A percentile compares a stretch with the other conserved stretches of the same genome.
Evolutionary conservation across 2,113 vertebrate species (phyloP).

Genomic region (Ovis canadensis): DNA sequence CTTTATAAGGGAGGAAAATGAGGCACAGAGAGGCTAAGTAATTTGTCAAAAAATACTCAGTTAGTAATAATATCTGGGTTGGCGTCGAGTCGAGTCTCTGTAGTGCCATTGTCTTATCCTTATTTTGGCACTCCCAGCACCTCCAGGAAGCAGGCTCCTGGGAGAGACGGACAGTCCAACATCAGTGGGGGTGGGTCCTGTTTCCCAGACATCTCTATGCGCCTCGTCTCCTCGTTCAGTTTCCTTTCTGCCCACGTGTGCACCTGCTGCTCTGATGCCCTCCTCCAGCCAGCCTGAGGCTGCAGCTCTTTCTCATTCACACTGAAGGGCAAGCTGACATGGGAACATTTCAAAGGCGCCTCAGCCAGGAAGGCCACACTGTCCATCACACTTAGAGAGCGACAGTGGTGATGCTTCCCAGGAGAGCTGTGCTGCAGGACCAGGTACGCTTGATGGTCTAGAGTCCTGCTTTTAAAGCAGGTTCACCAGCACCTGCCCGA

Average conservation of each 20-base stretch:
- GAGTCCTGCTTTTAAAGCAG: neutral
- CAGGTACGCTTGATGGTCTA: neutral
- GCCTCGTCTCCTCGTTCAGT: fast-evolving
- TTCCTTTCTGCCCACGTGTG: neutral
- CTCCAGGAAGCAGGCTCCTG: neutral
- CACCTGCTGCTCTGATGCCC: fast-evolving
- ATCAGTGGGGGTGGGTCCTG: neutral
- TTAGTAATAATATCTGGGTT: neutral
- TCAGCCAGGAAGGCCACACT: neutral
- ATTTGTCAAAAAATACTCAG: neutral
- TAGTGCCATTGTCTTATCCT: neutral
- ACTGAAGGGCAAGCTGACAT: neutral
- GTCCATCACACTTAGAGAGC: neutral
- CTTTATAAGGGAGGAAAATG: neutral
- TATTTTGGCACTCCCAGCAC: neutral
- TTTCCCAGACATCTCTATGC: neutral
- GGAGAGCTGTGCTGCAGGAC: fast-evolving
- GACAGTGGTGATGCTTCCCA: neutral
- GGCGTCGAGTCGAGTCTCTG: fast-evolving
- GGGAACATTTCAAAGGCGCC: neutral
- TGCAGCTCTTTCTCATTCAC: neutral
- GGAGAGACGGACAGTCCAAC: neutral
- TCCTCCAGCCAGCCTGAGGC: neutral
- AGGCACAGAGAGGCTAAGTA: neutral
- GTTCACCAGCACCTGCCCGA: neutral